A percentile compares a stretch with the other conserved stretches of the same genome.
phyloP scores from a whole-genome alignment of 2,113 vertebrate genomes.

The Mobula hypostoma region DNA sequence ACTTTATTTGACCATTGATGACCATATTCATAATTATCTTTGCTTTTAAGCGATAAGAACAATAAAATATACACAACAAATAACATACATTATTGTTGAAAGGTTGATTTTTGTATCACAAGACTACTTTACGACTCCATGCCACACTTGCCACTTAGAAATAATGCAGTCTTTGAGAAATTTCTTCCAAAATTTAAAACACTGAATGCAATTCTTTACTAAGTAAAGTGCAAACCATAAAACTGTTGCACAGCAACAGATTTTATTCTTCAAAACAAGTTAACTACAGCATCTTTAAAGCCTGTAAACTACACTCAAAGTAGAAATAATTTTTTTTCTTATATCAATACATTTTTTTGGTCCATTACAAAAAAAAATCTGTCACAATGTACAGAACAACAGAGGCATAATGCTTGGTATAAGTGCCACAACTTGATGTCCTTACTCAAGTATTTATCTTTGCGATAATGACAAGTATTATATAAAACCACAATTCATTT shows the following conservation, averaged over 20 bases:
- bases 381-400: slow-evolving; percentile 34
- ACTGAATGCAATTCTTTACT: slow-evolving; percentile 47
- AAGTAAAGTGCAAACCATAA: slow-evolving; percentile 60
- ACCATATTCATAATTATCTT: slow-evolving; percentile 53
- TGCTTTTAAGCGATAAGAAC: slow-evolving; percentile 54
- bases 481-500: slow-evolving; percentile 69
- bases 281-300: slow-evolving; percentile 52
- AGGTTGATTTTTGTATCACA: slow-evolving; percentile 31
- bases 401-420: slow-evolving; percentile 61
- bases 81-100: slow-evolving; percentile 36
- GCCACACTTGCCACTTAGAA: slow-evolving; percentile 38
- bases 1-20: slow-evolving; percentile 64
- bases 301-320: slow-evolving; percentile 55
- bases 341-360: slow-evolving; percentile 61
- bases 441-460: slow-evolving; percentile 56
- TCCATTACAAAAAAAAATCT: slow-evolving; percentile 62
- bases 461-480: slow-evolving; percentile 50
- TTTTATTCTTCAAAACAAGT: slow-evolving; percentile 52
- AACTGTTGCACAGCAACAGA: slow-evolving; percentile 63
- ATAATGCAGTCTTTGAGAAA: slow-evolving; percentile 36
- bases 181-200: slow-evolving; percentile 46
- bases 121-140: slow-evolving; percentile 29
- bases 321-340: slow-evolving; percentile 55
- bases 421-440: slow-evolving; percentile 55
- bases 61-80: slow-evolving; percentile 46